Base-by-base conservation (phyloP, 2,797 vertebrate genomes). In the Catamblyrhynchus diadema region DNA sequence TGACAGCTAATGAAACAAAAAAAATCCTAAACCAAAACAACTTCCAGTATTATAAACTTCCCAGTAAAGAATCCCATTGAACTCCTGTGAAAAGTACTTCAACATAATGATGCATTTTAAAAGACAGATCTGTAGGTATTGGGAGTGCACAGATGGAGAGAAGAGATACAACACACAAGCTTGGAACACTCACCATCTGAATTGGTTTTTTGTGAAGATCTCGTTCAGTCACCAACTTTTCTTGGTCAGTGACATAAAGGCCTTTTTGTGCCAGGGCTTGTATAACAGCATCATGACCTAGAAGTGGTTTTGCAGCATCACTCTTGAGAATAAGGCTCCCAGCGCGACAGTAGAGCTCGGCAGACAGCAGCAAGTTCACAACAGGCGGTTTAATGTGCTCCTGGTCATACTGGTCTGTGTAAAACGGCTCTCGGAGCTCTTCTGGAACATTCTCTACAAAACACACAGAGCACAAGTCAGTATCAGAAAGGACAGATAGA, bases 331-430 rank as follows among this genome's bases (percentile, higher is more conserved):
- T 98, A 97, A 99, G 98, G 96, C 98, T 99, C 61, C 99, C 99
- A 12, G 99, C 99, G 61, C 99, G 98, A 96, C 99, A 99, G 98
- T 99, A 99, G 75, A 99, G 98, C 92, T 99, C 99, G 0, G 99
- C 99, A 8, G 99, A 99, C 30, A 99, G 98, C 78, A 99, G 98
- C 96, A 99, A 98, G 94, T 98, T 98, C 67, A 98, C 98, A 91
- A 99, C 98, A 2, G 99, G 99, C 13, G 99, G 99, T 94, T 99
- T 99, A 92, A 99, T 98, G 97, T 99, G 99, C 97, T 99, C 99
- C 96, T 99, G 99, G 67, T 99, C 99, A 81, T 99, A 99, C 97
- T 99, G 99, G 97, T 99, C 99, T 11, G 98, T 99, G 97, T 99
- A 99, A 98, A 99, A 99, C 0, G 99, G 99, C 54, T 99, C 99